A percentile compares a stretch with the other conserved stretches of the same genome.
Evolutionary conservation across 1,140 invertebrate species (phyloP).

Genomic region (Tyrophagus putrescentiae): DNA sequence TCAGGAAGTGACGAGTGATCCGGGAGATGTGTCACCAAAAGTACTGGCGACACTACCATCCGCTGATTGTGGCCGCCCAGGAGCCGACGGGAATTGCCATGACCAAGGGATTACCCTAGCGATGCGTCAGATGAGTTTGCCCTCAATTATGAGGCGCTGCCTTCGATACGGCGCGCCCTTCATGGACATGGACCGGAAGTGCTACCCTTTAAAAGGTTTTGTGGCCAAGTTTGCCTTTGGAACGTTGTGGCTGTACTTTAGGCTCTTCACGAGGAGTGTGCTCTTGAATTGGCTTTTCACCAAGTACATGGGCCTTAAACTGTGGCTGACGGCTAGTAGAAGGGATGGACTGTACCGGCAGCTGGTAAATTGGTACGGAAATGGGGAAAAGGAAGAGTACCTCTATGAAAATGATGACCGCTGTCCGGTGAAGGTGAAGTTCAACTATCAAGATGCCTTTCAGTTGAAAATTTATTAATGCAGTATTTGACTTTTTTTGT

Average conservation of each 20-base stretch:
- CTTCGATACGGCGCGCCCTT: neutral
- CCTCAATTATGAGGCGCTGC: neutral
- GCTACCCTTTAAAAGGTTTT: neutral
- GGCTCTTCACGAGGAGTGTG: neutral
- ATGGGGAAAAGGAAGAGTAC: neutral
- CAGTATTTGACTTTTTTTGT: no score
- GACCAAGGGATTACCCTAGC: neutral
- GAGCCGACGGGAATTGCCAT: neutral
- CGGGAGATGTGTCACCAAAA: slow-evolving; percentile 20
- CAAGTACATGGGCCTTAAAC: neutral
- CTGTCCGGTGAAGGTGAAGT: neutral
- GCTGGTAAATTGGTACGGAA: no score
- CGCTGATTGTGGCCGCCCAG: neutral
- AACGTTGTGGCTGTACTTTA: neutral
- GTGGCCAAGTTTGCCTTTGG: neutral
- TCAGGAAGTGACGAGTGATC: slow-evolving; percentile 35
- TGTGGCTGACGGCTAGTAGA: neutral
- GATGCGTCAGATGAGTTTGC: neutral
- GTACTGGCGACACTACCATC: neutral
- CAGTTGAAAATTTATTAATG: neutral
- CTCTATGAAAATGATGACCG: neutral
- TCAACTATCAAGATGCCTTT: neutral
- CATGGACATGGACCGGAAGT: neutral
- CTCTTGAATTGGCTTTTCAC: neutral
- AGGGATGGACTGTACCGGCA: no score